Base-by-base conservation (phyloP, 1,140 invertebrate genomes). In the Lethrus apterus region DNA sequence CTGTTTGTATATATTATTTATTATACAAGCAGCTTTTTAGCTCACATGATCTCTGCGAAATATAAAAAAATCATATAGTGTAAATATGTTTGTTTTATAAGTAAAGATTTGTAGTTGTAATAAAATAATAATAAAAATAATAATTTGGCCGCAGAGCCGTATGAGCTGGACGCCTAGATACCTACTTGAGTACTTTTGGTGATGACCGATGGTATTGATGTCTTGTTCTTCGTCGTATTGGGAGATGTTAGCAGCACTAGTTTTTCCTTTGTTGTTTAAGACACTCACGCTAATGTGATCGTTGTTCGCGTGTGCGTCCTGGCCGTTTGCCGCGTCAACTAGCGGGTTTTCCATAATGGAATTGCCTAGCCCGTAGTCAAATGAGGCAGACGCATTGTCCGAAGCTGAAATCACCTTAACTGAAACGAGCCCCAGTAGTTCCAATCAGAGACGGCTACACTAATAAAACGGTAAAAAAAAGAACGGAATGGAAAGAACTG, bases 371-470 rank as follows among this genome's bases (percentile, higher is more conserved):
- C 60, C 62, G 51, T 64, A 61, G 53, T 54, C 57, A 57, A 59
- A 63, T 46, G 56, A 59, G 45, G 60, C 46, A 48, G 67, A 63
- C 46, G 62, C 42, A 59, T 69, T 67, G 47, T 66, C 65, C 43
- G 64, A 58, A 48, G 64, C 58, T 61, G 69, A 69, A 59, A 71
- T 65, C 62, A 69, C 62, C 63, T 67, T 66, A 60, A 68, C 65
- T 70, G 64, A 64, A 70, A 68, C 65, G 60, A 66, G 50, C 63
- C 59, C 59, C 57, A 63, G 40, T 44, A 49, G 29, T 35, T 41
- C 40, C 18, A 44, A 35, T 42, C 34, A 36, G 33, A 40, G 18
- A 40, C 19, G 38, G 46, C 46, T 48, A 48, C 36, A 36, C 45
- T 41, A 41, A 40, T 36, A 47, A 30, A 19, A 21, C 21, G 14